Conservation (phyloP, 2,113 vertebrate species). For the Saccopteryx leptura region DNA sequence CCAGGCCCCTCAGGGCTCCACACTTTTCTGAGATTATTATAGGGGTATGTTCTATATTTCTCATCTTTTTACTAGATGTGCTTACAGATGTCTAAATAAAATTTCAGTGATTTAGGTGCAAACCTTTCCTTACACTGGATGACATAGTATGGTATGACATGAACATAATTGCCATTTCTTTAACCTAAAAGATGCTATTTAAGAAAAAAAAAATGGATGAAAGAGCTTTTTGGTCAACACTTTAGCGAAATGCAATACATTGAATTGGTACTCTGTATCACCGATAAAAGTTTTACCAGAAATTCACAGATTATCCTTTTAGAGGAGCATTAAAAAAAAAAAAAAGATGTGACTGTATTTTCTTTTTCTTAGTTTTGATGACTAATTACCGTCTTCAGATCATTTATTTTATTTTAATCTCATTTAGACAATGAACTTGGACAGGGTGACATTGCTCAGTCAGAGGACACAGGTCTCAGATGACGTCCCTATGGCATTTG, state of each 20-base stretch:
- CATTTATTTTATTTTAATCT: neutral
- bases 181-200: neutral
- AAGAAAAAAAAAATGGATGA: slow-evolving; percentile 5
- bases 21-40: neutral
- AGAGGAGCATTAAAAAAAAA: neutral
- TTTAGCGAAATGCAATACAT: slow-evolving; percentile 71
- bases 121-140: neutral
- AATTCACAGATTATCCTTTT: neutral
- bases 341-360: neutral
- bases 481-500: too few species aligned
- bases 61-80: neutral
- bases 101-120: slow-evolving; percentile 16
- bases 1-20: rapidly evolving
- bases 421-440: too few species aligned
- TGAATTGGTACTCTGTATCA: slow-evolving; percentile 59
- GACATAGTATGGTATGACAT: slow-evolving; percentile 38
- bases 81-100: slow-evolving; percentile 36
- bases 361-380: neutral
- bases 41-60: neutral
- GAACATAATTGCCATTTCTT: slow-evolving; percentile 64
- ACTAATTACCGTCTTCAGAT: neutral
- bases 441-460: too few species aligned
- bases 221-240: slow-evolving; percentile 51
- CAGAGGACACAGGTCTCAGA: too few species aligned
- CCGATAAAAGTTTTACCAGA: slow-evolving; percentile 53